Evolutionary conservation across 2,888 invertebrate species (phyloP), one percentile per base, ranked within the genome.

Genomic region (Lithophane ornitopus): DNA sequence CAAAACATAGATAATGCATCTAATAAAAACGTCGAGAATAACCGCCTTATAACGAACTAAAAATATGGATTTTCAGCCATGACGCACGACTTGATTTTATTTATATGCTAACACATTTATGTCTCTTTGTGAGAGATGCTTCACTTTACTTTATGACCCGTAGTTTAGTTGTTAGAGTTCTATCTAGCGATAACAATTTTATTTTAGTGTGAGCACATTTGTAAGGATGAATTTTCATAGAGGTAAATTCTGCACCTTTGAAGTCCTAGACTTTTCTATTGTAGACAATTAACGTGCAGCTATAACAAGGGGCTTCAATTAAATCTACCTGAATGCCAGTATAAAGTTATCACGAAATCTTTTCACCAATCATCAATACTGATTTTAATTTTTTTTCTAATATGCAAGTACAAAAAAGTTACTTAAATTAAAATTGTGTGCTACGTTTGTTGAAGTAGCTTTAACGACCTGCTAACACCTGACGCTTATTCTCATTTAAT

Each of bases 41-140:
- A 82, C 85, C 83, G 81, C 76, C 74, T 87, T 81, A 85, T 88
- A 83, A 86, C 85, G 81, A 85, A 83, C 85, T 86, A 86, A 89
- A 89, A 90, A 88, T 88, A 90, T 89, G 79, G 82, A 81, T 87
- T 86, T 79, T 77, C 71, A 81, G 80, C 89, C 90, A 90, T 91
- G 91, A 92, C 90, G 92, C 90, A 87, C 89, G 88, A 92, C 92
- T 78, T 92, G 90, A 91, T 91, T 93, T 93, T 94, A 94, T 94
- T 93, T 92, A 87, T 89, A 86, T 88, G 93, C 85, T 91, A 93
- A 94, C 92, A 91, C 89, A 92, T 95, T 94, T 94, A 94, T 91
- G 91, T 89, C 86, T 91, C 89, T 92, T 90, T 92, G 92, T 90
- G 84, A 85, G 88, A 91, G 87, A 89, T 90, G 84, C 86, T 91